phyloP scores from a whole-genome alignment of 2,797 vertebrate genomes.

The Percopsis omiscomaycus region DNA sequence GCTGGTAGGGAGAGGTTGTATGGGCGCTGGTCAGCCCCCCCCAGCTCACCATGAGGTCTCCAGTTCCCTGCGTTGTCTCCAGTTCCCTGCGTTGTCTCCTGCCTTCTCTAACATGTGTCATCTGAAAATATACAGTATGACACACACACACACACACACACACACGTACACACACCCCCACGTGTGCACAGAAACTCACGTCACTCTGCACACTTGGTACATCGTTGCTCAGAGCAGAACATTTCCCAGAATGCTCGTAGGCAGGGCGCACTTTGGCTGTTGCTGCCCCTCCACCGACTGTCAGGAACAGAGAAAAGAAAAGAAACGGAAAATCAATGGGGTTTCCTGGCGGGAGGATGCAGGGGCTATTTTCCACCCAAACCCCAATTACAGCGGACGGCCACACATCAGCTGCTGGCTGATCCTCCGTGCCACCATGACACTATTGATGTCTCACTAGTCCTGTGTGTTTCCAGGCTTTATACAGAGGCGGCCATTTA shows the following conservation, averaged over 20 bases:
- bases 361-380: slow-evolving; percentile 30
- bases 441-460: slow-evolving; percentile 22
- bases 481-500: neutral
- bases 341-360: slow-evolving; percentile 47
- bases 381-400: slow-evolving; percentile 56
- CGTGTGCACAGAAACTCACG: slow-evolving; percentile 2
- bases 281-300: slow-evolving; percentile 17
- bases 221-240: slow-evolving; percentile 32
- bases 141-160: slow-evolving; percentile 43
- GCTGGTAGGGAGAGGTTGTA: slow-evolving; percentile 54
- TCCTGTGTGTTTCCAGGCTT: neutral
- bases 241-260: slow-evolving; percentile 43
- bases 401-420: slow-evolving; percentile 29
- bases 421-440: slow-evolving; percentile 23
- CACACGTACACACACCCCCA: neutral
- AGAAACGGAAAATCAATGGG: slow-evolving; percentile 62
- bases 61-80: slow-evolving; percentile 47
- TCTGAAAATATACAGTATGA: slow-evolving; percentile 35
- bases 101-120: slow-evolving; percentile 51
- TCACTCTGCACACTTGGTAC: slow-evolving; percentile 21
- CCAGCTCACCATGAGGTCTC: slow-evolving; percentile 59
- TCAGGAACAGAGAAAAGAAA: slow-evolving; percentile 42
- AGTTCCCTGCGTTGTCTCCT: slow-evolving; percentile 49
- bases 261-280: slow-evolving; percentile 29
- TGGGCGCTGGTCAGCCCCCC: slow-evolving; percentile 50